Base-by-base conservation (phyloP, 53 echinoderm and acorn worm genomes). In the Astropecten irregularis region DNA sequence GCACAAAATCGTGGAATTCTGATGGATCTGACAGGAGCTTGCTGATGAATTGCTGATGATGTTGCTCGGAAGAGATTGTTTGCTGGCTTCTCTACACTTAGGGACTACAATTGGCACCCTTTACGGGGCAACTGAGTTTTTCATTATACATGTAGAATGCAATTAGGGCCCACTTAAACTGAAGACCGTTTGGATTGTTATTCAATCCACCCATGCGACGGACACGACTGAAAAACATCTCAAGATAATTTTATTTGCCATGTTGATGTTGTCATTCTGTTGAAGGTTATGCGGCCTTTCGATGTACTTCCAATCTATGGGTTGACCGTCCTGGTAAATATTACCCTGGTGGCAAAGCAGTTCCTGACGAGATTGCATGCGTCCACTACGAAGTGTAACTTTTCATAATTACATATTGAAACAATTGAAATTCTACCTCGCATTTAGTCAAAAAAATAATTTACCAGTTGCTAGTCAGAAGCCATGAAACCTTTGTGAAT, bases 171-270 rank as follows among this genome's bases (percentile, higher is more conserved):
- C 82, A 82, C 18, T 87, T 91, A 34, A 91, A 91, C 38, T 91
- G 83, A 11, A 91, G 59, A 10, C 44, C 52, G n/a, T n/a, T n/a
- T n/a, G n/a, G n/a, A n/a, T n/a, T n/a, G n/a, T n/a, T n/a, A n/a
- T n/a, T n/a, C n/a, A 59, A 66, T 3, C 89, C 89, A 14, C 68
- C 59, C 13, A 68, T 52, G 1, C 46, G 64, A 13, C 84, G 29
- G 2, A 89, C 66, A 1, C 53, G 15, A 68, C 74, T 73, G 51
- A 89, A 91, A 58, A 83, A 87, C 70, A 87, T 64, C 52, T 91
- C 87, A 11, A 84, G n/a, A 27, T 83, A 76, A 37, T 91, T 76
- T 88, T 81, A 36, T 92, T 92, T 60, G 88, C 71, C 0, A 92
- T 40, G 25, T 85, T 57, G 11, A 81, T 64, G 38, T 50, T 81